These are phyloP conservation scores for Mythimna pallens DNA, from an alignment of 2,888 invertebrate species.

Conservation along the genomic window DNA sequence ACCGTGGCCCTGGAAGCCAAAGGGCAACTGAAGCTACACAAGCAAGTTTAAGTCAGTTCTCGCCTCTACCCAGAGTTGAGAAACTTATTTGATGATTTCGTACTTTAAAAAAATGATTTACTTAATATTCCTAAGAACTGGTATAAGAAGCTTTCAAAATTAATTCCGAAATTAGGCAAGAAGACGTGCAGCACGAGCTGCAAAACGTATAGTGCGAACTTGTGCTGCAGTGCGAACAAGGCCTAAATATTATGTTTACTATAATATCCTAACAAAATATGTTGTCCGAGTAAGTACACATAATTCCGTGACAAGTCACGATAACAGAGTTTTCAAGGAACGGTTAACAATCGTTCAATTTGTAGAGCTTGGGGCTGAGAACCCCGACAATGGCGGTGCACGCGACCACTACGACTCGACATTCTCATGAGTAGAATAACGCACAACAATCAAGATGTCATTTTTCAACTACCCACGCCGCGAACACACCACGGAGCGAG, in stretches of 20 bases:
- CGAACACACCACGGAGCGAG: conserved; percentile 76
- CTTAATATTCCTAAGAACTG: no score
- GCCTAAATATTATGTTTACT: conserved; percentile 57
- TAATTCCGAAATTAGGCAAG: background rate
- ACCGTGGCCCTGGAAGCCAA: no score
- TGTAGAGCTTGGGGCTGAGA: conserved; percentile 83
- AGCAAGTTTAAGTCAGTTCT: no score
- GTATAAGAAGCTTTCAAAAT: background rate
- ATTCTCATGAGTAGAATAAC: conserved; percentile 90
- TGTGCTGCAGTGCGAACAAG: background rate
- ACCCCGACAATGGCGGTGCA: conserved; percentile 84
- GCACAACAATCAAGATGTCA: conserved; percentile 91
- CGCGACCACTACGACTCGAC: conserved; percentile 84
- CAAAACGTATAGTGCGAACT: conserved; percentile 6
- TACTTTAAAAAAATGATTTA: no score
- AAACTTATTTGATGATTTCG: no score
- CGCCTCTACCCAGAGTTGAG: no score
- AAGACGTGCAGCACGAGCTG: background rate
- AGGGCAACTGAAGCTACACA: no score
- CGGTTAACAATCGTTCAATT: conserved; percentile 90
- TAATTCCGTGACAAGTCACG: conserved; percentile 86
- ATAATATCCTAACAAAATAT: conserved; percentile 76
- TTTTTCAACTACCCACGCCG: conserved; percentile 91
- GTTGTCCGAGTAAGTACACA: conserved; percentile 81
- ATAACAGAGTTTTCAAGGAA: conserved; percentile 83